Evolutionary conservation across 1,140 invertebrate genomes (phyloP), one percentile per base, ranked within the genome.

Genomic region (Drosophila sturtevanti): DNA sequence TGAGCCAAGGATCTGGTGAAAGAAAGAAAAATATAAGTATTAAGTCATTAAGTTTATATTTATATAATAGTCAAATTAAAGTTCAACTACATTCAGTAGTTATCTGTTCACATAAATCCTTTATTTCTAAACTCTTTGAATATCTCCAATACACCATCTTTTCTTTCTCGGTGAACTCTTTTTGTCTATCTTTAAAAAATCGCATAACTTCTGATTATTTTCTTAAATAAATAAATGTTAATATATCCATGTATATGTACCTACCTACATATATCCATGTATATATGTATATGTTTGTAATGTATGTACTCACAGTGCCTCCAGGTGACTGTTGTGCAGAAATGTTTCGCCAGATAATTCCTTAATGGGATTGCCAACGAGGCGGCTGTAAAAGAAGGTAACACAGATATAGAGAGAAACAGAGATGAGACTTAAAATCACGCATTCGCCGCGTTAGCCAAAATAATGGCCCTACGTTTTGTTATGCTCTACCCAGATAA

Each of bases 231-330:
- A 48, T 48, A 48, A 48, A 48, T 48, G 41, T 48, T 48, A n/a
- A n/a, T 31, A 31, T 31, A 31, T 31, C 4, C 4, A 6, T 6
- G 27, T 31, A 31, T n/a, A n/a, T n/a, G n/a, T n/a, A n/a, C n/a
- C n/a, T n/a, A n/a, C n/a, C n/a, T n/a, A n/a, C n/a, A n/a, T n/a
- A n/a, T n/a, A n/a, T 24, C 24, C 24, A 2, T 31, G 27, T 6
- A 31, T 38, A 18, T 52, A 35, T n/a, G 2, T 64, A 56, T 61
- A 52, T 14, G 66, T 35, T 6, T 6, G 14, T 27, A 4, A 7
- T 38, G 37, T 35, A 35, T 52, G 63, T 79, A 93, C 93, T 94
- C 91, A 94, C 94, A 94, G 78, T 71, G 93, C 93, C 44, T 91
- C 90, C 58, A 94, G 84, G 34, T 91, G 80, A 44, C 68, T 76